Evolutionary conservation across 2,113 vertebrate species (phyloP).

Genomic region (Mobula birostris): DNA sequence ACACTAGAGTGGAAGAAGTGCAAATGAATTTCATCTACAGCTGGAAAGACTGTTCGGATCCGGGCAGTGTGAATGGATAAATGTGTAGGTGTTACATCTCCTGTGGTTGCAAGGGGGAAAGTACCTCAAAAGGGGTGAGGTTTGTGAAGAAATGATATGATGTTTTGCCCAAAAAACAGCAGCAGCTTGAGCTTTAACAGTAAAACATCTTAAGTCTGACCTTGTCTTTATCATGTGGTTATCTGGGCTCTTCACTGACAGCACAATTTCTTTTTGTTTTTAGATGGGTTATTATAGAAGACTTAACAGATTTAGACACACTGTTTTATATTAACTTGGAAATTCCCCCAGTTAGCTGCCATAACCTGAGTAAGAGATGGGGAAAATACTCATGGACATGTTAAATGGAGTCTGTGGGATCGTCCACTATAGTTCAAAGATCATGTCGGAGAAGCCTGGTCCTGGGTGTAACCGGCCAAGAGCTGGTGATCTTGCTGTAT

Average conservation of each 20-base stretch:
- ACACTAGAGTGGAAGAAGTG: too few relatives aligned
- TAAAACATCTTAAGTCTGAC: not conserved
- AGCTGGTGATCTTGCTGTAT: not conserved
- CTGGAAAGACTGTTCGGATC: too few relatives aligned
- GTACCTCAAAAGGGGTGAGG: too few relatives aligned
- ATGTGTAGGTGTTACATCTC: too few relatives aligned
- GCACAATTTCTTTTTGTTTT: not conserved
- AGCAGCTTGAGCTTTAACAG: too few relatives aligned
- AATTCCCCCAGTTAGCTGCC: not conserved
- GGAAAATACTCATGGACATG: too few relatives aligned
- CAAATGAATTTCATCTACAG: too few relatives aligned
- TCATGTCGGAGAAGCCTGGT: not conserved
- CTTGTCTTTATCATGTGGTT: not conserved
- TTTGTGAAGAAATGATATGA: not conserved
- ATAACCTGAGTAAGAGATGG: not conserved
- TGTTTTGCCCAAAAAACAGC: not conserved
- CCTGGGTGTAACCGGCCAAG: not conserved
- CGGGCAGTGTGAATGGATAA: too few relatives aligned
- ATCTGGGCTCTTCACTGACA: not conserved
- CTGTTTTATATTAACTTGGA: not conserved
- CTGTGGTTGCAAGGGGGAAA: too few relatives aligned
- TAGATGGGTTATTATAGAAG: not conserved
- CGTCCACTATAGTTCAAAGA: not conserved
- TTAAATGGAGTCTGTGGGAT: not conserved
- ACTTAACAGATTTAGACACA: not conserved